phyloP scores from a whole-genome alignment of 2,888 invertebrate genomes.

The Orthosia incerta region DNA sequence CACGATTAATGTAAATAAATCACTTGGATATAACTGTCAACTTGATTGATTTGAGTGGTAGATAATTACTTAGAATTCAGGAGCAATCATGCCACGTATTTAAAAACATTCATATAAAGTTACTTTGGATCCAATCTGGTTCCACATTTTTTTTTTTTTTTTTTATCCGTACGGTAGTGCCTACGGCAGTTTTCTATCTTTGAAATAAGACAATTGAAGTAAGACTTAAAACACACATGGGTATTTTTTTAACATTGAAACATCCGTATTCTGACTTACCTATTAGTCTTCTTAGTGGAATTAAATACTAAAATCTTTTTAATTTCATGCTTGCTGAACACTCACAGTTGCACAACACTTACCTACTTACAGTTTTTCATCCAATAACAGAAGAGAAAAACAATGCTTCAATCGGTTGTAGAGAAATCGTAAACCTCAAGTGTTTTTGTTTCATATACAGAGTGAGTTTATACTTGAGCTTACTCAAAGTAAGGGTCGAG shows the following conservation, averaged over 20 bases:
- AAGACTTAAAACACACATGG: background rate
- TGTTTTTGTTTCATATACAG: slow-evolving; percentile 36
- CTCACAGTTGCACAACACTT: background rate
- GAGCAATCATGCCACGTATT: too few relatives aligned
- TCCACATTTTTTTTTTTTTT: too few relatives aligned
- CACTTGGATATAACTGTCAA: too few relatives aligned
- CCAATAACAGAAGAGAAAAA: slow-evolving; percentile 15
- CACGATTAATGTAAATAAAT: too few relatives aligned
- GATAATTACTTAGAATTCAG: too few relatives aligned
- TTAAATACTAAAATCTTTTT: background rate
- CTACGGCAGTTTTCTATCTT: too few relatives aligned
- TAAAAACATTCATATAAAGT: too few relatives aligned
- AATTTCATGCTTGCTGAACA: too few relatives aligned
- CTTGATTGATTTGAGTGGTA: too few relatives aligned
- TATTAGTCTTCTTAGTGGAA: background rate
- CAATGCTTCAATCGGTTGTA: slow-evolving; percentile 4
- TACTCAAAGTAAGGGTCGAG: background rate
- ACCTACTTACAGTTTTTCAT: background rate
- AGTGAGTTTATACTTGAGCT: slow-evolving; percentile 8
- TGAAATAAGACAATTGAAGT: background rate
- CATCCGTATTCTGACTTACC: slow-evolving; percentile 7
- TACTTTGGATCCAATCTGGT: too few relatives aligned
- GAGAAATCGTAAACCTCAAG: slow-evolving; percentile 24
- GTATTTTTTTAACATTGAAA: slow-evolving; percentile 2
- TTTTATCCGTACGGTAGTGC: too few relatives aligned